phyloP scores from a whole-genome alignment of 1,140 invertebrate genomes.

The Lethrus apterus region DNA sequence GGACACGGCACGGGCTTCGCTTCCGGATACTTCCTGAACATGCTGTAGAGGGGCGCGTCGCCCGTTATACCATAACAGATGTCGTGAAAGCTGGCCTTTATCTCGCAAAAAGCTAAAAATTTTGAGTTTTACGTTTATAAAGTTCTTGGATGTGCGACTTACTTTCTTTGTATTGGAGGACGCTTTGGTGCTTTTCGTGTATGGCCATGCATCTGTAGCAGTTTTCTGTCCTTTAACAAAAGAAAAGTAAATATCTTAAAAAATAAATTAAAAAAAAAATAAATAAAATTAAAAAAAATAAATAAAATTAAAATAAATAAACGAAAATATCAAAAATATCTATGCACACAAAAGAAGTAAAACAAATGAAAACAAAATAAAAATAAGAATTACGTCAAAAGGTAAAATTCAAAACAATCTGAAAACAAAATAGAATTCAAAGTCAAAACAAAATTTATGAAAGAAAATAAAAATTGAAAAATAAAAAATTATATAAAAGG shows the following conservation, averaged over 20 bases:
- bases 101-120: slow-evolving; percentile 52
- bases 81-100: slow-evolving; percentile 47
- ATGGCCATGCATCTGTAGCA: slow-evolving; percentile 63
- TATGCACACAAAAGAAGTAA: too few species aligned
- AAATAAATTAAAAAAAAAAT: too few species aligned
- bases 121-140: neutral
- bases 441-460: neutral
- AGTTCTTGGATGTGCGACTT: slow-evolving; percentile 43
- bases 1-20: slow-evolving; percentile 61
- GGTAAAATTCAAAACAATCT: neutral
- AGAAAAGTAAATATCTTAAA: too few species aligned
- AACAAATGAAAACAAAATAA: too few species aligned
- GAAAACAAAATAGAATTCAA: neutral
- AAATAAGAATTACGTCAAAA: too few species aligned
- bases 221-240: slow-evolving; percentile 42
- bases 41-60: slow-evolving; percentile 63
- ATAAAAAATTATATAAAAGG: too few species aligned
- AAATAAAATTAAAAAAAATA: too few species aligned
- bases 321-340: too few species aligned
- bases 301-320: too few species aligned
- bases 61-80: slow-evolving; percentile 61
- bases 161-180: slow-evolving; percentile 74
- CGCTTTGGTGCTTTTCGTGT: slow-evolving; percentile 60
- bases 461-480: neutral
- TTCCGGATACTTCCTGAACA: slow-evolving; percentile 61